Percentiles rank a stretch among this genome's conserved stretches.
These are phyloP conservation scores for Xanthorhoe designata DNA, from an alignment of 2,888 invertebrate species.

Conservation along the genomic window DNA sequence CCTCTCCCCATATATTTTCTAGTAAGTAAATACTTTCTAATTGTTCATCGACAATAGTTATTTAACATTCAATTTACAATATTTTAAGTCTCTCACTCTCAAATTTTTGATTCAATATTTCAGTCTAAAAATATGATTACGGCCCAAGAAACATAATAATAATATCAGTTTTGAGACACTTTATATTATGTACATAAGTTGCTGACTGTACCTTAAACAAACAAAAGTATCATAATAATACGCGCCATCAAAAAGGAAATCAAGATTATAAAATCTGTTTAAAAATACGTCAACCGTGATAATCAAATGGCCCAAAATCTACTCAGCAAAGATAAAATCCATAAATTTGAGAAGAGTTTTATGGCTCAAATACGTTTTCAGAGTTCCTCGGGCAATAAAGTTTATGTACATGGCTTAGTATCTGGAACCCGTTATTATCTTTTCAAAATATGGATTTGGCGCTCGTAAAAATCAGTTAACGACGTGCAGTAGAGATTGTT, in stretches of 20 bases:
- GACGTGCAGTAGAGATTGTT: conserved; percentile 40
- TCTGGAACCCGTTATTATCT: conserved; percentile 56
- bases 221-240: neutral
- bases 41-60: too few species aligned
- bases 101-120: too few species aligned
- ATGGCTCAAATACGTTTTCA: conserved; percentile 46
- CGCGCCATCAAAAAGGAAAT: neutral
- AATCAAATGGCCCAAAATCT: conserved; percentile 23
- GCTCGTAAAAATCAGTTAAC: conserved; percentile 55
- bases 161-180: too few species aligned
- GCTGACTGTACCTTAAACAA: too few species aligned
- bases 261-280: conserved; percentile 9
- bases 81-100: too few species aligned
- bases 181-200: too few species aligned
- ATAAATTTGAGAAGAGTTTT: conserved; percentile 54
- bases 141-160: too few species aligned
- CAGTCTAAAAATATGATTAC: too few species aligned
- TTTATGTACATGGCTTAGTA: conserved; percentile 53
- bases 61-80: too few species aligned
- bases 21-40: too few species aligned
- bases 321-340: conserved; percentile 47
- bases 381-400: conserved; percentile 53
- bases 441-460: conserved; percentile 63
- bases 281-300: conserved; percentile 8
- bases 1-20: too few species aligned